These are phyloP conservation scores for Arion vulgaris DNA, from an alignment of 1,140 invertebrate genomes.

Conservation along the genomic window DNA sequence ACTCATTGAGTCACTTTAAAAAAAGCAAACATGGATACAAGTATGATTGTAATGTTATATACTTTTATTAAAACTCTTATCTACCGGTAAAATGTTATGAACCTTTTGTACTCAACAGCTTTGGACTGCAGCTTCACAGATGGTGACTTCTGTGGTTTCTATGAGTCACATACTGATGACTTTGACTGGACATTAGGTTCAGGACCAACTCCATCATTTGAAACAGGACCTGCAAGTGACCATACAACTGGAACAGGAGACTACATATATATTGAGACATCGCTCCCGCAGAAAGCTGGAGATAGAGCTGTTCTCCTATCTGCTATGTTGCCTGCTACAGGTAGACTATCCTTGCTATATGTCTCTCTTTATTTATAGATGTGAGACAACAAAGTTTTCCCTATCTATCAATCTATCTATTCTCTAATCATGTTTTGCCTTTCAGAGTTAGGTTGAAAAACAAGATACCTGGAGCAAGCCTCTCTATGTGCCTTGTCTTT, in stretches of 20 bases:
- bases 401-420: no score
- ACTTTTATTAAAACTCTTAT: no score
- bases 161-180: constrained; percentile 76
- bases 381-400: no score
- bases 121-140: constrained; percentile 66
- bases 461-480: no score
- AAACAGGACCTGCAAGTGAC: constrained; percentile 63
- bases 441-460: no score
- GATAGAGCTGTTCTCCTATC: constrained; percentile 62
- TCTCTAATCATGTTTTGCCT: no score
- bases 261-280: constrained; percentile 70
- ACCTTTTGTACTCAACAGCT: constrained; percentile 39
- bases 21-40: no score
- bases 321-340: constrained; percentile 47
- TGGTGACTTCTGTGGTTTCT: constrained; percentile 68
- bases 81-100: neutral
- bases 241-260: constrained; percentile 63
- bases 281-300: constrained; percentile 58
- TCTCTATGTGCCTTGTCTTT: no score
- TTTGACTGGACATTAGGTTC: constrained; percentile 84
- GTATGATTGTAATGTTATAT: no score
- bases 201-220: constrained; percentile 72
- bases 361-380: neutral
- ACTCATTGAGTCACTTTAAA: no score
- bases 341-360: neutral